Evolutionary conservation across 2,888 invertebrate species (phyloP).

Genomic region (Volucella bombylans): DNA sequence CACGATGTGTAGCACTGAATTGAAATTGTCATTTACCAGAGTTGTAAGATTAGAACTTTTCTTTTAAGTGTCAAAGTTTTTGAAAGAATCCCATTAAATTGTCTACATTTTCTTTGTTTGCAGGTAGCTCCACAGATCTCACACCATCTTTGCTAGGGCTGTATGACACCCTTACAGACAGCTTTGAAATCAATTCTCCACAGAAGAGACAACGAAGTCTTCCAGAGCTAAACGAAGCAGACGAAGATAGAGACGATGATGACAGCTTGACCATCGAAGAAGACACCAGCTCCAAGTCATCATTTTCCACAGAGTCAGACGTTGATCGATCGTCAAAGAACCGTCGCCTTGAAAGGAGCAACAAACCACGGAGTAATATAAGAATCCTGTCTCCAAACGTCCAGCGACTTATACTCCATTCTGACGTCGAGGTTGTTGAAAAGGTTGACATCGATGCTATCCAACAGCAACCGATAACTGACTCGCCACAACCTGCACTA

Average conservation of each 20-base stretch:
- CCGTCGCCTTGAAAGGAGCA: constrained; percentile 17
- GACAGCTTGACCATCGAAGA: constrained; percentile 62
- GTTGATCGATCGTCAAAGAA: constrained; percentile 5
- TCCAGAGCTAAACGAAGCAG: constrained; percentile 60
- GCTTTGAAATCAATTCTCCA: constrained; percentile 79
- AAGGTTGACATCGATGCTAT: constrained; percentile 79
- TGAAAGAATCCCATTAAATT: too few relatives aligned
- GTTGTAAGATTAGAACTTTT: neutral
- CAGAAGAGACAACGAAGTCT: constrained; percentile 49
- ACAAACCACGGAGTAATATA: constrained; percentile 79
- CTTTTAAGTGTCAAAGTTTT: neutral
- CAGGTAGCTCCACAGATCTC: constrained; percentile 94
- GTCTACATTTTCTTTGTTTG: constrained; percentile 79
- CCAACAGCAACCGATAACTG: constrained; percentile 75
- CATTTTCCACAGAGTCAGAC: constrained; percentile 49
- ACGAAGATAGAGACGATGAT: constrained; percentile 51
- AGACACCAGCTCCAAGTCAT: constrained; percentile 50
- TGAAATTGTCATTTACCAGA: neutral
- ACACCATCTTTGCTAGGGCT: constrained; percentile 93
- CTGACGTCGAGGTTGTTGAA: constrained; percentile 81
- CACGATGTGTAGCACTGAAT: neutral
- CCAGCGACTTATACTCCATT: constrained; percentile 84
- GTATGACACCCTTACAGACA: constrained; percentile 88
- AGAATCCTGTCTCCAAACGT: constrained; percentile 83
- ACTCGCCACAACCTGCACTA: constrained; percentile 42